Evolutionary conservation across 2,888 invertebrate species (phyloP).

Genomic region (Hypselothyrea guttata): DNA sequence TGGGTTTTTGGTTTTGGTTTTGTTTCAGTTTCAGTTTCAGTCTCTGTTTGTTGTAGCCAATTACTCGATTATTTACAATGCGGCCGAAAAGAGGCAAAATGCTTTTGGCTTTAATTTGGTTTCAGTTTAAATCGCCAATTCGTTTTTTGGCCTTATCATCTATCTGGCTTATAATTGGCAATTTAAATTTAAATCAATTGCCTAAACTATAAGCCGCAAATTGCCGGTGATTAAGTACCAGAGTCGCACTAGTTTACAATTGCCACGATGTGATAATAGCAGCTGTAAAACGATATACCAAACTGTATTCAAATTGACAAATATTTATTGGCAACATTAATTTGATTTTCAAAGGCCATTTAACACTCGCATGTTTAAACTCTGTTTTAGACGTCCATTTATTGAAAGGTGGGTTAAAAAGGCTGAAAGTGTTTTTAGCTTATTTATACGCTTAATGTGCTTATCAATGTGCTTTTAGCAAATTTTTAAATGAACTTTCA

Average conservation of each 20-base stretch:
- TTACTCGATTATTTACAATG: slow-evolving; percentile 70
- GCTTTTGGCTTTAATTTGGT: slow-evolving; percentile 47
- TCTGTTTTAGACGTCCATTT: too few species aligned
- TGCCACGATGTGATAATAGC: background rate
- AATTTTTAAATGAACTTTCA: too few species aligned
- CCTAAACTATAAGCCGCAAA: slow-evolving; percentile 23
- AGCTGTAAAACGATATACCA: too few species aligned
- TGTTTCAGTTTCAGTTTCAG: slow-evolving; percentile 8
- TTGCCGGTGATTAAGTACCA: slow-evolving; percentile 29
- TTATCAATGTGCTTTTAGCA: too few species aligned
- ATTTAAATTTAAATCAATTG: slow-evolving; percentile 74
- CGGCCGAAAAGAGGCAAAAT: slow-evolving; percentile 40
- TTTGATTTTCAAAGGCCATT: too few species aligned
- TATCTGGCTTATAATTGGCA: slow-evolving; percentile 70
- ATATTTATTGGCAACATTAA: background rate
- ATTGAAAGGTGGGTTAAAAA: too few species aligned
- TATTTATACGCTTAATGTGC: too few species aligned
- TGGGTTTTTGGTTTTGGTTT: slow-evolving; percentile 8
- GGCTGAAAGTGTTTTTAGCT: too few species aligned
- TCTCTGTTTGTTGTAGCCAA: slow-evolving; percentile 55
- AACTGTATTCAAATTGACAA: background rate
- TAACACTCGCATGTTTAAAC: too few species aligned
- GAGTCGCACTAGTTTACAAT: slow-evolving; percentile 12
- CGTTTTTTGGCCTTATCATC: slow-evolving; percentile 48
- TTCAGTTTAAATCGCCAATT: slow-evolving; percentile 48